phyloP scores from a whole-genome alignment of 2,888 invertebrate genomes.

The Stenolophus ochropezus region DNA sequence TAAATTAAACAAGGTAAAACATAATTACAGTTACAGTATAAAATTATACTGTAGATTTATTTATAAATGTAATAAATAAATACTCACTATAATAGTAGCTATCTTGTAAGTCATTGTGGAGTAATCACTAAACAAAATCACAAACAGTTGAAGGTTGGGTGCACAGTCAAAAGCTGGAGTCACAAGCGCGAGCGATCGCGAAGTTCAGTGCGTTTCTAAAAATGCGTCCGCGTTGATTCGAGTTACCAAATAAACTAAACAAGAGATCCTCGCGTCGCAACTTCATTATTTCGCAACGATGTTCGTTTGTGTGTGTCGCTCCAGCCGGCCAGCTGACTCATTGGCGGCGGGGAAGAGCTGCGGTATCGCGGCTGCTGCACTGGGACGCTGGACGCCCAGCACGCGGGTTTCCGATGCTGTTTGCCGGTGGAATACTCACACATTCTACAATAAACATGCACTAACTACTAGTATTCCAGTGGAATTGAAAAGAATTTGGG shows the following conservation, averaged over 20 bases:
- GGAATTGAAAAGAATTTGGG: too few relatives aligned
- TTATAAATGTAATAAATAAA: constrained; percentile 9
- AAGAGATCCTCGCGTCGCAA: constrained; percentile 67
- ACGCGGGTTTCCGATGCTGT: constrained; percentile 50
- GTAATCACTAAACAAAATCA: constrained; percentile 2
- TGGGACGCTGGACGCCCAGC: constrained; percentile 14
- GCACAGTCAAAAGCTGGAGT: constrained; percentile 11
- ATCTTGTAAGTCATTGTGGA: constrained; percentile 12
- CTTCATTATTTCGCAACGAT: constrained; percentile 70
- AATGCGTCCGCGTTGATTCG: constrained; percentile 70
- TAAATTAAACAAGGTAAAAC: too few relatives aligned
- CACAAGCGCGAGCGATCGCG: constrained; percentile 39
- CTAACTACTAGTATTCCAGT: not conserved
- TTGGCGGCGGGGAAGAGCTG: not conserved
- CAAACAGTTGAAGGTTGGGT: not conserved
- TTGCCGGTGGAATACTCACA: constrained; percentile 53
- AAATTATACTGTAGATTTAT: too few relatives aligned
- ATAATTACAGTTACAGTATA: too few relatives aligned
- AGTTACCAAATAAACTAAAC: constrained; percentile 71
- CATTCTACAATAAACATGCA: too few relatives aligned
- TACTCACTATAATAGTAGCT: constrained; percentile 33
- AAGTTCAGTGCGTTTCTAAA: constrained; percentile 62
- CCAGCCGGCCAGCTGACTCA: constrained; percentile 28
- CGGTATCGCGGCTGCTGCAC: not conserved
- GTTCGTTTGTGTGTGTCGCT: constrained; percentile 62